A percentile compares a stretch with the other conserved stretches of the same genome.
phyloP scores from a whole-genome alignment of 2,888 invertebrate genomes.

The Volucella bombylans region DNA sequence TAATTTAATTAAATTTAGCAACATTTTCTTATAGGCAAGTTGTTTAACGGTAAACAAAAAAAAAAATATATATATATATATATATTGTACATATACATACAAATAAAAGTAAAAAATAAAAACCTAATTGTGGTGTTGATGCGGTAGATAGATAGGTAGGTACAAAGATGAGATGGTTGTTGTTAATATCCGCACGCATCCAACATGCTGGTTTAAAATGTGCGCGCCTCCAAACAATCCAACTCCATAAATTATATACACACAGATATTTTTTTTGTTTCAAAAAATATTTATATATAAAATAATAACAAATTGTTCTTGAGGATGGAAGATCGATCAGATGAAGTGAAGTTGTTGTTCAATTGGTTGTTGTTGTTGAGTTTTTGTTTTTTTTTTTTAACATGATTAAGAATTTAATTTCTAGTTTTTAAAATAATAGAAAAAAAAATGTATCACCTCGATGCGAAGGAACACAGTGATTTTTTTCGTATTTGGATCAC shows the following conservation, averaged over 20 bases:
- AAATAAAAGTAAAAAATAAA: not conserved
- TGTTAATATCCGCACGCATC: not conserved
- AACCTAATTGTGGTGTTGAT: too few relatives aligned
- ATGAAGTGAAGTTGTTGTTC: conserved; percentile 7
- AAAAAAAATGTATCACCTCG: conserved; percentile 65
- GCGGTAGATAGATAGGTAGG: too few relatives aligned
- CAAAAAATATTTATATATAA: too few relatives aligned
- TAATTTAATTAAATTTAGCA: conserved; percentile 55
- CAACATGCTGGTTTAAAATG: conserved; percentile 63
- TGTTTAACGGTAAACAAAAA: conserved; percentile 40
- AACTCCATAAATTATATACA: conserved; percentile 11
- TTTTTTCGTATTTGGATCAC: too few relatives aligned
- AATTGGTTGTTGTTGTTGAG: conserved; percentile 10
- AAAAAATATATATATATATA: not conserved
- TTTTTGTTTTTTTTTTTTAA: conserved; percentile 56
- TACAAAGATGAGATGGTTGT: conserved; percentile 4
- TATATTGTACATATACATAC: too few relatives aligned
- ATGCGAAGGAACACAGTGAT: conserved; percentile 69
- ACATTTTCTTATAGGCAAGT: conserved; percentile 45
- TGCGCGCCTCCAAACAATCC: conserved; percentile 24
- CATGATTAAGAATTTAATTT: conserved; percentile 45
- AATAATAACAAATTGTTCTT: too few relatives aligned
- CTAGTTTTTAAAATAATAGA: conserved; percentile 45
- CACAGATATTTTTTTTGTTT: not conserved
- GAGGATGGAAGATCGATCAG: too few relatives aligned